A percentile compares a stretch with the other conserved stretches of the same genome.
phyloP scores from a whole-genome alignment of 2,888 invertebrate species.

The Athalia cordata region DNA sequence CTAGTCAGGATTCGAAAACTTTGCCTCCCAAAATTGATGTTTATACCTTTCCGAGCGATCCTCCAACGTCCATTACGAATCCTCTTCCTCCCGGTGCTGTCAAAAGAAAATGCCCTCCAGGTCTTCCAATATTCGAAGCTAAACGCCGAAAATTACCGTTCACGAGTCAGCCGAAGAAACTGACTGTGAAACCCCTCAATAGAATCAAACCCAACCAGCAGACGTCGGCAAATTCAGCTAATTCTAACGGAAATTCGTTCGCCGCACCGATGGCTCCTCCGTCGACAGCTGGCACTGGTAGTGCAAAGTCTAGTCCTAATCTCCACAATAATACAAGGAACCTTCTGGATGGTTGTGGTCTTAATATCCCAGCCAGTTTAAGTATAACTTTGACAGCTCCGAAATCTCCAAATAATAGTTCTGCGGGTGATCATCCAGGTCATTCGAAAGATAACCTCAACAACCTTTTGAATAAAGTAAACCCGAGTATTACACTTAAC shows the following conservation, averaged over 20 bases:
- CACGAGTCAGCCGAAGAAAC: slow-evolving; percentile 28
- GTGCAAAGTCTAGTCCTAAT: slow-evolving; percentile 45
- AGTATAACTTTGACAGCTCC: slow-evolving; percentile 86
- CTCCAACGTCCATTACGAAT: slow-evolving; percentile 31
- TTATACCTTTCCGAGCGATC: slow-evolving; percentile 63
- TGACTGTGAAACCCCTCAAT: slow-evolving; percentile 37
- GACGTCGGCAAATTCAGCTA: slow-evolving; percentile 9
- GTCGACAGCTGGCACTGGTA: not conserved
- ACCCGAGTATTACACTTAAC: slow-evolving; percentile 63
- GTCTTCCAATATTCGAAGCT: slow-evolving; percentile 62
- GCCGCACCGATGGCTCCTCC: not conserved
- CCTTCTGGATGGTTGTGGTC: slow-evolving; percentile 81
- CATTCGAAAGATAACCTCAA: slow-evolving; percentile 48
- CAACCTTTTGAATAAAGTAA: slow-evolving; percentile 57
- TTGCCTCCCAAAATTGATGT: slow-evolving; percentile 58
- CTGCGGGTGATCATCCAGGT: not conserved
- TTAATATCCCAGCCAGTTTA: slow-evolving; percentile 87
- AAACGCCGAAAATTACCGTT: slow-evolving; percentile 47
- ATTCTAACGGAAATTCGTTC: not conserved
- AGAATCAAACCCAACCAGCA: slow-evolving; percentile 18
- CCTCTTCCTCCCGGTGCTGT: slow-evolving; percentile 62
- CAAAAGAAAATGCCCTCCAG: slow-evolving; percentile 67
- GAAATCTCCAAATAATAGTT: slow-evolving; percentile 55
- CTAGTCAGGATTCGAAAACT: not conserved
- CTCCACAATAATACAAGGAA: slow-evolving; percentile 62